Evolutionary conservation across 2,888 invertebrate species (phyloP), one percentile per base, ranked within the genome.

Genomic region (Beris chalybata): DNA sequence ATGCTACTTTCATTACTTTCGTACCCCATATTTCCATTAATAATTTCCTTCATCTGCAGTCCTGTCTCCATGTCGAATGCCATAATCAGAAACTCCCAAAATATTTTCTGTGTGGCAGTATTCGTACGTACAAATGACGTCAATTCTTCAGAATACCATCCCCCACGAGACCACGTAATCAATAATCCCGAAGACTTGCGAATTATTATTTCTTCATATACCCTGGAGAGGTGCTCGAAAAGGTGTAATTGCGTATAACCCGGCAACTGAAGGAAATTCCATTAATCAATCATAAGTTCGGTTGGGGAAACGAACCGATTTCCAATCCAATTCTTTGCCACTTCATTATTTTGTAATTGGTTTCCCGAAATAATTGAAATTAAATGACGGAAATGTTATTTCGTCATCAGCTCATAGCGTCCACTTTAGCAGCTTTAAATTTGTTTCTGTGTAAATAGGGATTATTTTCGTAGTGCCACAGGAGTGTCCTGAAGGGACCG

Each of bases 311-410:
- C 5, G 38, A 38, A 38, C 38, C 38, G 13, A 22, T 61, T 61
- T 52, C 47, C 43, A 32, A 32, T 50, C 52, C 52, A 52, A 61
- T 61, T 61, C 52, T 31, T 61, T 50, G 52, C 50, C 61, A 61
- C 61, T 61, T 61, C 61, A 61, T 61, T 61, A 52, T 52, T 38
- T 52, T 52, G 50, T 61, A 50, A 61, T 61, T 61, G 50, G 61
- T 31, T 50, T 38, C 15, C 15, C 32, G 61, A 22, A 30, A 22
- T 61, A 61, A 61, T 59, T 59, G 59, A 59, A 45, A 31, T 59
- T 15, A 29, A 29, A 58, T 30, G 22, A 45, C 38, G 5, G 50
- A 50, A 44, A 48, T 48, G 59, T 48, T 48, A 59, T 59, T 48
- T 59, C 31, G n/a, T 11, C 54, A n/a, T 54, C 31, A 32, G 5